Percentiles rank a stretch among this genome's conserved stretches.
phyloP scores from a whole-genome alignment of 1,140 invertebrate species.

The Protaetia brevitarsis region DNA sequence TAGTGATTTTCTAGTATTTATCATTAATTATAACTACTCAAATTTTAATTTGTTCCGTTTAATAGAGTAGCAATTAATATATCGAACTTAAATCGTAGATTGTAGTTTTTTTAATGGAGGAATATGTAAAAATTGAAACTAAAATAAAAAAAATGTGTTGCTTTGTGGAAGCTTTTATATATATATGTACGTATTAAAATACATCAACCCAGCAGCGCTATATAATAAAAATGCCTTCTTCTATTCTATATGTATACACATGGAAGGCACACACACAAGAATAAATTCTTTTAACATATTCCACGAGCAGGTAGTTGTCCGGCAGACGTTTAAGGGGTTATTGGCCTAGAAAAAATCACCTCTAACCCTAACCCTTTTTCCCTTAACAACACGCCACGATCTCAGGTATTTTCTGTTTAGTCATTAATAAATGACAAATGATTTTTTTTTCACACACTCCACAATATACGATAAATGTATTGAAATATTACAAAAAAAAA shows the following conservation, averaged over 20 bases:
- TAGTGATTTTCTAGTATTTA: no score
- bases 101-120: no score
- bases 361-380: conserved; percentile 14
- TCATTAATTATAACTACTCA: no score
- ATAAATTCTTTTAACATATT: conserved; percentile 19
- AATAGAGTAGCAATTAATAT: no score
- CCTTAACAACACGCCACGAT: neutral
- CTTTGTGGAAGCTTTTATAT: no score
- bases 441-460: neutral
- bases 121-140: no score
- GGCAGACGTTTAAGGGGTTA: conserved; percentile 4
- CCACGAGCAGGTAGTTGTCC: conserved; percentile 12
- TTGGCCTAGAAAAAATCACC: conserved; percentile 17
- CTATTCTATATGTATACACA: neutral
- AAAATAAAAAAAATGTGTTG: no score
- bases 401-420: neutral
- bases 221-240: conserved; percentile 1
- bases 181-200: no score
- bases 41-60: no score
- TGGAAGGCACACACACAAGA: neutral
- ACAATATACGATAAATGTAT: neutral
- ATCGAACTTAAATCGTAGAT: no score
- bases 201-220: no score
- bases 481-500: conserved; percentile 3
- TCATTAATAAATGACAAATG: conserved; percentile 12